These are phyloP conservation scores for Psilanteris sp. DNA, from an alignment of 1,140 invertebrate genomes.

Conservation along the genomic window DNA sequence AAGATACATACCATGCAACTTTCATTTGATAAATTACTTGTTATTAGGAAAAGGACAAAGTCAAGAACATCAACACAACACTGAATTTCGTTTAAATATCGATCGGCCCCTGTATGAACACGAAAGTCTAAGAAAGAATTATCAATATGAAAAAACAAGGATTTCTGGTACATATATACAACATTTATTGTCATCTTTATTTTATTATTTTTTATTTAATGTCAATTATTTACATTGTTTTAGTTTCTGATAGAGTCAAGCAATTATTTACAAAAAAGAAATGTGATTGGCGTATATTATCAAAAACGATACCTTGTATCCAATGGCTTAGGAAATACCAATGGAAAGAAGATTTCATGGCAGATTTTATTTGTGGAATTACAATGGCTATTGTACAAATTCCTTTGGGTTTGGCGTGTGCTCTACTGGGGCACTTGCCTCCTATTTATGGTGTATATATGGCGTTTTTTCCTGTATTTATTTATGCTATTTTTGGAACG, in stretches of 20 bases:
- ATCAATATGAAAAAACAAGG: slow-evolving; percentile 50
- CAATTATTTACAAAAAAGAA: slow-evolving; percentile 13
- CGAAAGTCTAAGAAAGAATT: slow-evolving; percentile 43
- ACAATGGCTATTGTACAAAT: slow-evolving; percentile 96
- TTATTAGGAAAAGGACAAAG: slow-evolving; percentile 56
- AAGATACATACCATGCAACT: not conserved
- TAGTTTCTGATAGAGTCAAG: slow-evolving; percentile 40
- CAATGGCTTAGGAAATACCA: slow-evolving; percentile 87
- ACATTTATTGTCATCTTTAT: too few species aligned
- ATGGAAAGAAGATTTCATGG: slow-evolving; percentile 82
- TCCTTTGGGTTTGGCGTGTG: slow-evolving; percentile 93
- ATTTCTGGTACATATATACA: slow-evolving; percentile 26
- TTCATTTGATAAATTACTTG: slow-evolving; percentile 30
- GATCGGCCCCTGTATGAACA: slow-evolving; percentile 46
- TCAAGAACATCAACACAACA: slow-evolving; percentile 37
- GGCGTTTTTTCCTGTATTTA: slow-evolving; percentile 89
- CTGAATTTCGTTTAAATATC: slow-evolving; percentile 47
- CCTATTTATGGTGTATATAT: slow-evolving; percentile 91
- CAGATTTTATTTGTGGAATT: slow-evolving; percentile 88
- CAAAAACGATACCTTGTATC: slow-evolving; percentile 82
- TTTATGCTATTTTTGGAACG: slow-evolving; percentile 89
- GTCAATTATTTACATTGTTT: too few species aligned
- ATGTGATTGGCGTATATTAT: slow-evolving; percentile 57
- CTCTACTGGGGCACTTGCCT: slow-evolving; percentile 85
- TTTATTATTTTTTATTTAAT: too few species aligned